Conservation (phyloP, 2,888 invertebrate species). For the Idaea straminata region DNA sequence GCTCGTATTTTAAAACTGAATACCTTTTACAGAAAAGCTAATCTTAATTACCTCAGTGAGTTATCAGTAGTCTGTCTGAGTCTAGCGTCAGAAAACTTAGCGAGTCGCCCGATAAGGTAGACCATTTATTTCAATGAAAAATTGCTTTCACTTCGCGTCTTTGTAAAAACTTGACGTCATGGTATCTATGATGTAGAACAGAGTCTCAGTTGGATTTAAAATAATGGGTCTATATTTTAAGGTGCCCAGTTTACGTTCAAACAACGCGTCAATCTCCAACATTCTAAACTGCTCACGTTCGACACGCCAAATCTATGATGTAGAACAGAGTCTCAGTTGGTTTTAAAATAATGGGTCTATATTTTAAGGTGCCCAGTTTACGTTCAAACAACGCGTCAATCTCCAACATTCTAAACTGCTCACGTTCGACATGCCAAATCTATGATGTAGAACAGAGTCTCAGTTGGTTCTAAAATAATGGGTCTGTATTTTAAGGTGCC, state of each 20-base stretch:
- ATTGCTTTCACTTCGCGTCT: constrained; percentile 40
- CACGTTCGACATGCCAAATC: too few species aligned
- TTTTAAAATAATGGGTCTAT: too few species aligned
- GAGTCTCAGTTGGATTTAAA: neutral
- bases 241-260: too few species aligned
- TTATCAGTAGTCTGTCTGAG: constrained; percentile 21
- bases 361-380: too few species aligned
- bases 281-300: too few species aligned
- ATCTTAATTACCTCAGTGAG: constrained; percentile 17
- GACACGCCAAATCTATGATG: constrained; percentile 38
- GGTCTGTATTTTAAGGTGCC: too few species aligned
- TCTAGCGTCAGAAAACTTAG: constrained; percentile 25
- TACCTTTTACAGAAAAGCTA: constrained; percentile 9
- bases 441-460: constrained; percentile 28
- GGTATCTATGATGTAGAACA: constrained; percentile 33
- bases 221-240: neutral
- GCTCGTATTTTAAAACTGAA: constrained; percentile 3
- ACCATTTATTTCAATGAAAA: constrained; percentile 58
- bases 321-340: constrained; percentile 11
- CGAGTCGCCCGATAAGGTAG: constrained; percentile 47
- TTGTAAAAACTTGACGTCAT: constrained; percentile 32
- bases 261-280: too few species aligned
- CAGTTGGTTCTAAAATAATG: too few species aligned
- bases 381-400: too few species aligned
- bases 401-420: too few species aligned